Evolutionary conservation across 2,888 invertebrate genomes (phyloP), one percentile per base, ranked within the genome.

Genomic region (Megamerina dolium): DNA sequence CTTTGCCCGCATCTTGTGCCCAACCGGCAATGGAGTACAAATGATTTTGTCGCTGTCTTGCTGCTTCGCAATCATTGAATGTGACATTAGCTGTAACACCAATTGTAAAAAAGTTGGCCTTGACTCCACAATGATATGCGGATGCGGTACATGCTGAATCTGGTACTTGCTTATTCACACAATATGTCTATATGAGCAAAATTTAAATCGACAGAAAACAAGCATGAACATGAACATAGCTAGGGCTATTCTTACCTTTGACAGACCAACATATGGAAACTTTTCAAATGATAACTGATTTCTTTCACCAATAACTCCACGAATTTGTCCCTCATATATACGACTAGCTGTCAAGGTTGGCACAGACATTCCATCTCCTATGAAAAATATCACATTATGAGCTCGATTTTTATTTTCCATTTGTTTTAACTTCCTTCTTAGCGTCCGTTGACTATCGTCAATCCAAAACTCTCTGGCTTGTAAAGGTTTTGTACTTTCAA

Each of bases 321-420:
- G 63, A 12, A 75, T 68, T 64, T 84, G 84, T 0, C 83, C 83
- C 36, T 77, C 74, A 53, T 78, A 77, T 26, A 80, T 77, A 53
- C 85, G 74, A 19, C 81, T 76, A 1, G 82, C 83, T 5, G 81
- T 76, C 38, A 83, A 67, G 4, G 85, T 85, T 3, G 82, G 74
- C 38, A 84, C 68, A 14, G 83, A 82, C 84, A 86, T 83, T 31
- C 85, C 86, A 64, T 91, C 91, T 1, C 90, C 90, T 3, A 91
- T 72, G 59, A 89, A 88, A 40, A 89, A 65, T 42, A 90, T 86
- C 1, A 87, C 74, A 68, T 89, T 90, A 61, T 80, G 82, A 1
- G 84, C 84, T 49, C 71, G 68, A 39, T 75, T 75, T 1, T 59
- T 72, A 43, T 68, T 69, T 3, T 52, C 41, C 4, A 46, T 43